Conservation (phyloP, 2,888 invertebrate genomes). For the Thymelicus sylvestris region DNA sequence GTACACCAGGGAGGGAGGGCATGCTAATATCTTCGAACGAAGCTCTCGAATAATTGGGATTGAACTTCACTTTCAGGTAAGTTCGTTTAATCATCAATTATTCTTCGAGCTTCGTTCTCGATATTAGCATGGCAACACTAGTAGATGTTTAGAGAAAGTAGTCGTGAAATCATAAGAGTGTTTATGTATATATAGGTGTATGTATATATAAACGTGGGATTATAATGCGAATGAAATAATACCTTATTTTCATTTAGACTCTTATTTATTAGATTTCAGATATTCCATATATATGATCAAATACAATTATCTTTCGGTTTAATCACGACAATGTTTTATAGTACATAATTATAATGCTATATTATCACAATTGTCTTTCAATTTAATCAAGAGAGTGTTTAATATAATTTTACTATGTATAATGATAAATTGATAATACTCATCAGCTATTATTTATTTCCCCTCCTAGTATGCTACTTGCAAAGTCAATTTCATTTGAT, state of each 20-base stretch:
- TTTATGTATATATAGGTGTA: background rate
- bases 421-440: too few relatives aligned
- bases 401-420: background rate
- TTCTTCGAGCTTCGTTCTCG: constrained; percentile 24
- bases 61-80: background rate
- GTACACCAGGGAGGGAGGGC: constrained; percentile 6
- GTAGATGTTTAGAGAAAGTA: constrained; percentile 12
- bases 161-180: constrained; percentile 1
- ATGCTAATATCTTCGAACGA: constrained; percentile 22
- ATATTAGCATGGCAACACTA: constrained; percentile 9
- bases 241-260: too few relatives aligned
- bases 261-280: too few relatives aligned
- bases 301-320: background rate
- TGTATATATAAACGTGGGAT: too few relatives aligned
- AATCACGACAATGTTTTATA: background rate
- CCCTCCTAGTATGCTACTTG: background rate
- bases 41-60: constrained; percentile 22
- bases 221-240: too few relatives aligned
- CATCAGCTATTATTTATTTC: background rate
- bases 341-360: background rate
- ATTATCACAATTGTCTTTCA: too few relatives aligned
- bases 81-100: constrained; percentile 15
- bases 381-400: background rate
- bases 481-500: constrained; percentile 5
- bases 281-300: too few relatives aligned